These are phyloP conservation scores for Ceratothoa steindachneri DNA, from an alignment of 2,888 invertebrate genomes.

Conservation along the genomic window DNA sequence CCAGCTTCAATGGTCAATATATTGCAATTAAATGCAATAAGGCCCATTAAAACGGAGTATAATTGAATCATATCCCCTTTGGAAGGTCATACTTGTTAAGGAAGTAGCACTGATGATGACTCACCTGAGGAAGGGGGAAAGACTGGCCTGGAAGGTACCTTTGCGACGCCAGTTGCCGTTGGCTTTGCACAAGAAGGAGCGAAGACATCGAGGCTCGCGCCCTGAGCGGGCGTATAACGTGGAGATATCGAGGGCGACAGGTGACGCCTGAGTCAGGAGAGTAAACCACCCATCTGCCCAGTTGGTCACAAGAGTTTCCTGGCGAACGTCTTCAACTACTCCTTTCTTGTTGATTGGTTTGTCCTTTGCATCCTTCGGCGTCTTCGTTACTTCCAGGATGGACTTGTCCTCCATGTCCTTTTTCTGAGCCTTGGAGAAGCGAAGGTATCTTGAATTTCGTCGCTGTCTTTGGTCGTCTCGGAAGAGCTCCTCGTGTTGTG, in stretches of 20 bases:
- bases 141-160: conserved; percentile 39
- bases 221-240: conserved; percentile 35
- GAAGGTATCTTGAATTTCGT: not conserved
- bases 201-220: conserved; percentile 30
- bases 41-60: too few relatives aligned
- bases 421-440: not conserved
- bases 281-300: conserved; percentile 46
- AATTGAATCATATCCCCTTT: too few relatives aligned
- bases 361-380: not conserved
- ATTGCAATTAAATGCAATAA: too few relatives aligned
- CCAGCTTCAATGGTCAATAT: too few relatives aligned
- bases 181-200: conserved; percentile 33
- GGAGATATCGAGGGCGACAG: conserved; percentile 38
- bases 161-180: conserved; percentile 41
- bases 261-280: conserved; percentile 35
- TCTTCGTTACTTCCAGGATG: too few relatives aligned
- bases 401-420: too few relatives aligned
- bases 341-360: not conserved
- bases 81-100: too few relatives aligned
- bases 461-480: not conserved
- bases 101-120: too few relatives aligned
- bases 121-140: conserved; percentile 42
- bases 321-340: not conserved
- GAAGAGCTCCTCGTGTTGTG: not conserved
- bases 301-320: conserved; percentile 7